phyloP scores from a whole-genome alignment of 2,888 invertebrate genomes.

The Homarus gammarus region DNA sequence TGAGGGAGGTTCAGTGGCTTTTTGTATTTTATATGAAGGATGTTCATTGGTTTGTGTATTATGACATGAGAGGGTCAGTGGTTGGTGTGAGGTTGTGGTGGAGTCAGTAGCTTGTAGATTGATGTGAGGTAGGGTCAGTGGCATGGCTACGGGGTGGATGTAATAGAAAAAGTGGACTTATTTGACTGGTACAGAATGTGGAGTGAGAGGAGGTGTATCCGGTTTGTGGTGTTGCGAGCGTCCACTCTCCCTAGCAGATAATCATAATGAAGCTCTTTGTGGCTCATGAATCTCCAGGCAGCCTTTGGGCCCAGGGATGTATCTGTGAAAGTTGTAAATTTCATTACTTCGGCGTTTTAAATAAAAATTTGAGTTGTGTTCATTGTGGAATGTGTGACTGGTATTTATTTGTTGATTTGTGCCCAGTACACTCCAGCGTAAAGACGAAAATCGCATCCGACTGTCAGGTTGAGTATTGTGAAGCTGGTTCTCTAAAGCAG shows the following conservation, averaged over 20 bases:
- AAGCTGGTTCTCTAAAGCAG: no score
- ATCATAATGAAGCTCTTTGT: no score
- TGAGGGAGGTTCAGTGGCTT: no score
- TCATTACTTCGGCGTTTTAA: not conserved
- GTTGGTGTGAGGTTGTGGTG: no score
- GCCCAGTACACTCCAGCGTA: not conserved
- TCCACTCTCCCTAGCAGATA: not conserved
- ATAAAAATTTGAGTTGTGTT: not conserved
- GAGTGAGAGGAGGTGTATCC: slow-evolving; percentile 9
- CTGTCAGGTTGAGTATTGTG: not conserved
- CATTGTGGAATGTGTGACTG: not conserved
- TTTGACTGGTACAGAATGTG: slow-evolving; percentile 20
- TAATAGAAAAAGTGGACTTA: slow-evolving; percentile 13
- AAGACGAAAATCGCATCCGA: not conserved
- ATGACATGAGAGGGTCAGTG: no score
- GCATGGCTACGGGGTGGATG: not conserved
- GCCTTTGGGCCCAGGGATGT: not conserved
- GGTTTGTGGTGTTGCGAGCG: not conserved
- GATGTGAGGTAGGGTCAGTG: not conserved
- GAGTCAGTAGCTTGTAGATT: no score
- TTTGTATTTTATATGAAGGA: no score
- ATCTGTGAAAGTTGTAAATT: not conserved
- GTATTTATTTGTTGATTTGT: not conserved
- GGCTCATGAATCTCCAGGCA: no score
- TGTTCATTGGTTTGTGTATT: no score